Base-by-base conservation (phyloP, 2,888 invertebrate species). In the Lithophane semibrunnea region DNA sequence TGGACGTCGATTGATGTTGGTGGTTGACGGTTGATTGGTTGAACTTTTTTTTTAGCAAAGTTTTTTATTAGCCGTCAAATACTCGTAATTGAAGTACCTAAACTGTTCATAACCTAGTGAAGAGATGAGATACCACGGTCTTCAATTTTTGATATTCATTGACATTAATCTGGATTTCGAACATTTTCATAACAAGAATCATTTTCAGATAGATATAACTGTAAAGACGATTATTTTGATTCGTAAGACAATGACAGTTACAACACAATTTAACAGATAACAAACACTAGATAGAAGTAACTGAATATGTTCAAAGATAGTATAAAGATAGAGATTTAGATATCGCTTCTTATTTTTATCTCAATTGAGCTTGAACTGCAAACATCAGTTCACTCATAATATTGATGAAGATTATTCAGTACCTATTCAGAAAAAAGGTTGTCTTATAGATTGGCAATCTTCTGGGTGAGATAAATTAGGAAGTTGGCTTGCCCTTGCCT, bases 341-440 rank as follows among this genome's bases (percentile, higher is more conserved):
- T 24, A 44, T 12, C n/a, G 13, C 13, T 24, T 79, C n/a, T 73
- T 9, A 42, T 37, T n/a, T 0, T 52, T 65, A 73, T 74, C n/a
- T 37, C 2, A 10, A 8, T 29, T 24, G 21, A 58, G 64, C 44
- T 73, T 80, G 56, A 65, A 74, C 73, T 64, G 18, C 9, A 16
- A 64, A 29, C 12, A 37, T 64, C 18, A 58, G n/a, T 64, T 63
- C 12, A 13, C 7, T 37, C 21, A 37, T 52, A 52, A 24, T 52
- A 74, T 74, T 47, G 52, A 54, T 8, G 7, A 1, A 44, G 49
- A 65, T 80, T 65, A 52, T 44, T 65, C 52, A 56, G 29, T 24
- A 24, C 21, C 56, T 37, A 47, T 37, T 44, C 44, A 0, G 13
- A 18, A 44, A 56, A 56, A 21, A n/a, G 5, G 29, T 24, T n/a